Percentiles rank a stretch among this genome's conserved stretches.
Evolutionary conservation across 2,888 invertebrate genomes (phyloP).

Genomic region (Drosophila infuscata): DNA sequence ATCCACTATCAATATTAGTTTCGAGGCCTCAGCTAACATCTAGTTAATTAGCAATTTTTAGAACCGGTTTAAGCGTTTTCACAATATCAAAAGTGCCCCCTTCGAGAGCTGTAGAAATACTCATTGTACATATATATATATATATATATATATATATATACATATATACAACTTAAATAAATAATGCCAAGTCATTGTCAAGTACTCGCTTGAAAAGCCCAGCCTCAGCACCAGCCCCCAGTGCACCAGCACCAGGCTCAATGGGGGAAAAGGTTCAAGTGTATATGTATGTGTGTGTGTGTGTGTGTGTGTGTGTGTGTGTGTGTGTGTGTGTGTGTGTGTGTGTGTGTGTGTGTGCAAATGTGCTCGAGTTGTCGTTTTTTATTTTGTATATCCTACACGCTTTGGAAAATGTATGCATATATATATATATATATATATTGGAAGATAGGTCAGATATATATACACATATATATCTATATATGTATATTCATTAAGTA

Average conservation of each 20-base stretch:
- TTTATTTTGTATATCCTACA: background rate
- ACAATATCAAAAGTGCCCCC: constrained; percentile 7
- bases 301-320: background rate
- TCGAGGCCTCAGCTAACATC: constrained; percentile 7
- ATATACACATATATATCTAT: background rate
- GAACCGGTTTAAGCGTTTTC: constrained; percentile 34
- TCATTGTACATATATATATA: background rate
- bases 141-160: too few relatives aligned
- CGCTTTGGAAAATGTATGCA: background rate
- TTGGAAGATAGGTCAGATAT: background rate
- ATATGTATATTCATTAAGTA: background rate
- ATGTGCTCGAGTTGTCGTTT: background rate
- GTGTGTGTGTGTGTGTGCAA: background rate
- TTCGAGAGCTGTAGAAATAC: constrained; percentile 1
- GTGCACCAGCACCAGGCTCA: background rate
- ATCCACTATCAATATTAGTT: background rate
- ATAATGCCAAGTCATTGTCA: constrained; percentile 35
- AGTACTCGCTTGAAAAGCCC: constrained; percentile 19
- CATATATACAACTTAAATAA: constrained; percentile 5
- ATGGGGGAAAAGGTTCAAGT: constrained; percentile 16
- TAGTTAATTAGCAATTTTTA: constrained; percentile 22
- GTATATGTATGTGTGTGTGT: background rate
- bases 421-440: too few relatives aligned
- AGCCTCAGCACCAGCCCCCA: background rate
- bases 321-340: too few relatives aligned